Evolutionary conservation across 2,888 invertebrate species (phyloP), one percentile per base, ranked within the genome.

Genomic region (Malacosoma neustria): DNA sequence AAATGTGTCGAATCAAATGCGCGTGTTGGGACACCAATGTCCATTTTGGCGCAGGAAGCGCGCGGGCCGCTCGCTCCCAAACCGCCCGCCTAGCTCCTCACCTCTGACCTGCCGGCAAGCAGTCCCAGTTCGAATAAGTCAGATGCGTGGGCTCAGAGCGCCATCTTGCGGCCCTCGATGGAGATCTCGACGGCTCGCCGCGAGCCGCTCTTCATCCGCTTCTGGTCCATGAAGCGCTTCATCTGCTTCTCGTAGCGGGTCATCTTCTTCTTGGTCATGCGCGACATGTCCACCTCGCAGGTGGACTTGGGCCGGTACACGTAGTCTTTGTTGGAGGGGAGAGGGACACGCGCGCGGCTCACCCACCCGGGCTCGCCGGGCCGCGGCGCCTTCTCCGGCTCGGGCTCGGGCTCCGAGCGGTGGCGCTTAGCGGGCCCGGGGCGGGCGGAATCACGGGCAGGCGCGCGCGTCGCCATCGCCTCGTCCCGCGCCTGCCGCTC

Each of bases 361-460:
- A 98, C 92, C 97, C 97, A 99, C 30, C 98, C 99, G 48, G 94
- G 93, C 68, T 98, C 97, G 41, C 99, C 99, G 0, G 98, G 98
- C 39, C 97, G 89, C 41, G 95, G 76, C 36, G 91, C 87, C 66
- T 92, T 60, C 48, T 42, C 38, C 30, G 57, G 65, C 13, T 55
- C 46, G 55, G 59, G 29, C 32, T 6, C 43, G 46, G 37, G 68
- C 60, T 63, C 66, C 40, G 57, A 59, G 35, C 81, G 77, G n/a
- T n/a, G n/a, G n/a, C n/a, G n/a, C 48, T 45, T 41, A 2, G 35
- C 91, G 92, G 77, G 92, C 90, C 81, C 41, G 39, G 39, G 94
- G 94, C 52, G 95, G 93, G 56, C 92, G 65, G 94, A 88, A 60
- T 89, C 54, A 34, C 31, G 14, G 51, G 77, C 57, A 30, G 49